Percentiles rank a stretch among this genome's conserved stretches.
Evolutionary conservation across 2,113 vertebrate genomes (phyloP).

Genomic region (Pseudorectes ferrugineus): DNA sequence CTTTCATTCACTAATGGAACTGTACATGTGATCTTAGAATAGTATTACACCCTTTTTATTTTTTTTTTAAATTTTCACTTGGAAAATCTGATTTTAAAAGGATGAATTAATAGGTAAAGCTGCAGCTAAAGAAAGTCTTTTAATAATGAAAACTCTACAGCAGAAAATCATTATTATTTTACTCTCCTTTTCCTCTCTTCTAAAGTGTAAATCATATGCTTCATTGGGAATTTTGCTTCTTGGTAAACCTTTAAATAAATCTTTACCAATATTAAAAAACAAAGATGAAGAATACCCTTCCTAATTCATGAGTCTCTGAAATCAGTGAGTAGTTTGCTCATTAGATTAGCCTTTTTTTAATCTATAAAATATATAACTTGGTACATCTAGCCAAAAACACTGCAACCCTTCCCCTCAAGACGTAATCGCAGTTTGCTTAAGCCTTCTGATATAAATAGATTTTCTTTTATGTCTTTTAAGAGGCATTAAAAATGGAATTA

Average conservation of each 20-base stretch:
- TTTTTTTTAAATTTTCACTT: not conserved
- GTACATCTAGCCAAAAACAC: not conserved
- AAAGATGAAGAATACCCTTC: not conserved
- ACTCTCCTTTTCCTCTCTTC: not conserved
- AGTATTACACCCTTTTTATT: fast-evolving
- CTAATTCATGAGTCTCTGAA: not conserved
- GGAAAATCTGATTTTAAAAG: not conserved
- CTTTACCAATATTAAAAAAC: not conserved
- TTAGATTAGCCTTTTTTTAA: not conserved
- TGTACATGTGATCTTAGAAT: not conserved
- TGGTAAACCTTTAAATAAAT: not conserved
- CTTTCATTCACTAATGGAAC: not conserved
- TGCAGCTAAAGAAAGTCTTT: not conserved
- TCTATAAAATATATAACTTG: not conserved
- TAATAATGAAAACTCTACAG: not conserved
- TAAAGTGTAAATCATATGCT: not conserved
- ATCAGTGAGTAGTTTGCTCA: not conserved
- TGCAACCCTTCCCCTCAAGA: not conserved
- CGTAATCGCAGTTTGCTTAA: not conserved
- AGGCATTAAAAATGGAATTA: not conserved
- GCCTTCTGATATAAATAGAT: not conserved
- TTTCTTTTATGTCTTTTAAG: not conserved
- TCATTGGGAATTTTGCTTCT: not conserved
- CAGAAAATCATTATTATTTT: not conserved
- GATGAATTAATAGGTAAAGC: not conserved